phyloP scores from a whole-genome alignment of 1,140 invertebrate genomes.

The Ruditapes philippinarum region DNA sequence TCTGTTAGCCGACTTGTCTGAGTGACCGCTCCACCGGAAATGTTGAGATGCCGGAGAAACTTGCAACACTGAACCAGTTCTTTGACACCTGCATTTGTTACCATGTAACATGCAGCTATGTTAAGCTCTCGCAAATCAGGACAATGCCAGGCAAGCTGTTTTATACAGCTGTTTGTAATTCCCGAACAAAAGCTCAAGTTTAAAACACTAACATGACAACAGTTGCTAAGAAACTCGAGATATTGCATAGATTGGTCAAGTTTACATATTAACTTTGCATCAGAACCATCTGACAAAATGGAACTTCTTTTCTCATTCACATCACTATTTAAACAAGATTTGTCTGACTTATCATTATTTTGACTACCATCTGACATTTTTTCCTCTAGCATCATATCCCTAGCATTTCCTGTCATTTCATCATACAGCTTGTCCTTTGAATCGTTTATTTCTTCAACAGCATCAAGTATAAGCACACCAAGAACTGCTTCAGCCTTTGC shows the following conservation, averaged over 20 bases:
- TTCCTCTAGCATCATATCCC: not conserved
- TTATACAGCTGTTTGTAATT: conserved; percentile 65
- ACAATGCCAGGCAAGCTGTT: conserved; percentile 64
- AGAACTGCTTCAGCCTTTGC: too few species aligned
- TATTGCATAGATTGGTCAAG: not conserved
- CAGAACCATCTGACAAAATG: not conserved
- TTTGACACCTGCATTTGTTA: conserved; percentile 67
- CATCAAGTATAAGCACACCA: too few species aligned
- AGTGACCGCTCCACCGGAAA: conserved; percentile 53
- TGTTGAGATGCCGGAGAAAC: conserved; percentile 48
- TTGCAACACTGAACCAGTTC: conserved; percentile 55
- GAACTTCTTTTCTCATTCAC: not conserved
- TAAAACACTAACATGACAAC: conserved; percentile 60
- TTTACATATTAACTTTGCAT: not conserved
- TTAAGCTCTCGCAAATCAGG: conserved; percentile 56
- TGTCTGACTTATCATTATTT: not conserved
- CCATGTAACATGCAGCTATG: conserved; percentile 62
- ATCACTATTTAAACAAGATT: not conserved
- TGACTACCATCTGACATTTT: too few species aligned
- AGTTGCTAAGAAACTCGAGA: not conserved
- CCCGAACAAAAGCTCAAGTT: conserved; percentile 68
- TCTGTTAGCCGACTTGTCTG: conserved; percentile 49
- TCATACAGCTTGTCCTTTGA: not conserved
- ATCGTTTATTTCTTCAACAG: not conserved
- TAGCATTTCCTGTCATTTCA: not conserved